phyloP scores from a whole-genome alignment of 2,113 vertebrate species.

The Trichechus manatus region DNA sequence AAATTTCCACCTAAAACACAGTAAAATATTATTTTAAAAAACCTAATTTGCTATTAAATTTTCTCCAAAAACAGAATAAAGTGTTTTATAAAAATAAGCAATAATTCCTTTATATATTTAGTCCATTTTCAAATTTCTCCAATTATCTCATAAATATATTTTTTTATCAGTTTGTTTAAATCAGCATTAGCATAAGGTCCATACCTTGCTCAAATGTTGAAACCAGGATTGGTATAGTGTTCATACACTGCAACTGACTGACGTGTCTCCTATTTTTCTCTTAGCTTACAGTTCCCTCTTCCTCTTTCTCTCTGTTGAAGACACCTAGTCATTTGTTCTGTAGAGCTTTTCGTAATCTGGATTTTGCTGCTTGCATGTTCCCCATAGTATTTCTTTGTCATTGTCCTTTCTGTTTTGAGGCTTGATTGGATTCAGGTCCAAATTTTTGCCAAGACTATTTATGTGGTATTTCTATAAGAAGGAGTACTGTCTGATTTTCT shows the following conservation, averaged over 20 bases:
- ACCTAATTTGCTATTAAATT: too few relatives aligned
- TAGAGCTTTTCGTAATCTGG: neutral
- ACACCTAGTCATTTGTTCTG: neutral
- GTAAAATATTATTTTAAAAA: too few relatives aligned
- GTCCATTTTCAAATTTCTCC: neutral
- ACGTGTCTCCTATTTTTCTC: neutral
- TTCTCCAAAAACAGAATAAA: too few relatives aligned
- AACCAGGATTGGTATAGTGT: neutral
- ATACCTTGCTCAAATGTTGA: neutral
- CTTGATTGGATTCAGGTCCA: neutral
- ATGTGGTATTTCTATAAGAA: neutral
- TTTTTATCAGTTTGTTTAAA: slow-evolving; percentile 7
- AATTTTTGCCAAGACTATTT: neutral
- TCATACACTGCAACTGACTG: neutral
- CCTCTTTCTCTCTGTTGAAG: neutral
- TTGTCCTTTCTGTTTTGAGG: neutral
- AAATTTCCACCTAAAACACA: too few relatives aligned
- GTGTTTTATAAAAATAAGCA: neutral
- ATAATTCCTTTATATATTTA: neutral
- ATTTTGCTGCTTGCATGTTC: neutral
- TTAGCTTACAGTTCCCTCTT: neutral
- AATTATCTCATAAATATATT: slow-evolving; percentile 10
- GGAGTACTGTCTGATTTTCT: neutral
- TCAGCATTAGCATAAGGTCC: neutral
- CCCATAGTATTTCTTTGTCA: neutral